Base-by-base conservation (phyloP, 1,140 invertebrate genomes). In the Heliconius himera region DNA sequence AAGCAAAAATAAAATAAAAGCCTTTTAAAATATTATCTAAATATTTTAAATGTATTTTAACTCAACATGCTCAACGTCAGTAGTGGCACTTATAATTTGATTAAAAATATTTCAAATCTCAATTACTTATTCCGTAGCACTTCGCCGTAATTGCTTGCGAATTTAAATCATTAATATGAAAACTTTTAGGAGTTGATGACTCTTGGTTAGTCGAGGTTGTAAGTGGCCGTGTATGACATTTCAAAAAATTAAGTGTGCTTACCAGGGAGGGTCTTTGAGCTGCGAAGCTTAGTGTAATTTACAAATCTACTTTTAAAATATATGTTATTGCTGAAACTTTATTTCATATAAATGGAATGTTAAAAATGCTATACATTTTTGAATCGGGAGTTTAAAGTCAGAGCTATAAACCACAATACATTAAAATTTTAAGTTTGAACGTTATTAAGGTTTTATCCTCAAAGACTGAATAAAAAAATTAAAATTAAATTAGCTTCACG, bases 181-280 rank as follows among this genome's bases (percentile, higher is more conserved):
- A 72, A 72, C 70, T 72, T 72, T 72, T 41, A 72, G 60, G 60
- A 66, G 70, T 72, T 72, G 70, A 72, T 72, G 70, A 72, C 70
- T 33, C 70, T 72, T 72, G 20, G 70, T 41, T 72, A 72, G 60
- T 29, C 26, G 56, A 46, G 54, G 38, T 46, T 46, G 20, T 76
- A 54, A 71, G 76, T 77, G 60, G 56, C 38, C 18, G 66, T 71
- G 41, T 77, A 77, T 77, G 76, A 77, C 66, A 71, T 77, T 77
- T 77, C 66, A 77, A 77, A 77, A 46, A 41, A 77, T 72, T 77
- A 76, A 77, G 76, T 77, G 76, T 77, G 76, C 76, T 77, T 77
- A 72, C 76, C 33, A 36, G 76, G 29, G 76, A 77, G 70, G 76
- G 76, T 77, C 46, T 70, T 77, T 77, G 70, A 70, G 46, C 70